Evolutionary conservation across 2,113 vertebrate genomes (phyloP).

Genomic region (Pelmatolapia mariae): DNA sequence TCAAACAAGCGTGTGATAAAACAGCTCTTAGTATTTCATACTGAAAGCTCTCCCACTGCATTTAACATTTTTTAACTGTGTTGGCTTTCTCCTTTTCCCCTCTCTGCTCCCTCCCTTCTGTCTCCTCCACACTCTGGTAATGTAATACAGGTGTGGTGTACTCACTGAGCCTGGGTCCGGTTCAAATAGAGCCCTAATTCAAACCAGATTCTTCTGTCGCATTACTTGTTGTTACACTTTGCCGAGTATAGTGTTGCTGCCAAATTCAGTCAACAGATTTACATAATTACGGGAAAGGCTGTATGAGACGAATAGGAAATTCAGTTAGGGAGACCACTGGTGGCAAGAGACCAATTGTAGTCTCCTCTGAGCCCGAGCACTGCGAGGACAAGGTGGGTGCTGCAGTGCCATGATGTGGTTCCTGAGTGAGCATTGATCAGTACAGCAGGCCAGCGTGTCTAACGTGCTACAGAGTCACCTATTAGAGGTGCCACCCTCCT

Average conservation of each 20-base stretch:
- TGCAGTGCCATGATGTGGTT: neutral
- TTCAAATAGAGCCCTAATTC: conserved; percentile 53
- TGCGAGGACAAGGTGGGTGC: neutral
- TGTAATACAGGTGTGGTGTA: conserved; percentile 64
- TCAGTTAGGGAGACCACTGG: conserved; percentile 64
- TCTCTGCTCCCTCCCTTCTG: neutral
- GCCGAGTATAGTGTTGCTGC: conserved; percentile 61
- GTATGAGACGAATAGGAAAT: conserved; percentile 68
- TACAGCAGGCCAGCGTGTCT: neutral
- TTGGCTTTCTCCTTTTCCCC: neutral
- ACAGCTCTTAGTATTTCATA: conserved; percentile 25
- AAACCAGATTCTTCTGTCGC: conserved; percentile 58
- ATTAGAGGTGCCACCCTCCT: conserved; percentile 27
- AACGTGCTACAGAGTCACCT: conserved; percentile 48
- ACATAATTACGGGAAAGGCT: conserved; percentile 67
- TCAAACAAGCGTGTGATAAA: conserved; percentile 49
- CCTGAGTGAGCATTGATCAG: neutral
- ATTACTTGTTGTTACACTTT: conserved; percentile 63
- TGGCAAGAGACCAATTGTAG: conserved; percentile 47
- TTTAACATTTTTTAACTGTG: conserved; percentile 38
- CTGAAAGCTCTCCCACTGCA: conserved; percentile 31
- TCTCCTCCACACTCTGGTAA: conserved; percentile 54
- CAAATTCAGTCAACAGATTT: conserved; percentile 72
- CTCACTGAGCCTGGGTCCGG: neutral
- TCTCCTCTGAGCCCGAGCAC: conserved; percentile 45